Base-by-base conservation (phyloP, 2,888 invertebrate species). In the Mythimna pallens region DNA sequence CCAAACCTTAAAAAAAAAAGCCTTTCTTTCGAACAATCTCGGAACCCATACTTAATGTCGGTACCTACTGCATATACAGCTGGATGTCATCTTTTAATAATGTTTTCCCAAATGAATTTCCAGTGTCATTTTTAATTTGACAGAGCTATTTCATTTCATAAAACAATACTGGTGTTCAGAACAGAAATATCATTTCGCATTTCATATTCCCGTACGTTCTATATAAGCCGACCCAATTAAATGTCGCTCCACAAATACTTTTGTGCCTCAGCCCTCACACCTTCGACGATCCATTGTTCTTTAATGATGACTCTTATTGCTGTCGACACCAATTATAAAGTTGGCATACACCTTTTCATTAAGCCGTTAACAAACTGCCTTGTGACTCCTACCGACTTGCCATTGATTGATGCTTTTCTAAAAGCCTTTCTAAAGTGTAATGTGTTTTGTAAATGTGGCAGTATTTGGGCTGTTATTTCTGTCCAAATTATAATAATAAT, bases 251-350 rank as follows among this genome's bases (percentile, higher is more conserved):
- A 57, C 73, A 54, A 81, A 74, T 73, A 82, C 77, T 71, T 76
- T 80, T 78, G 84, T 85, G 47, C 65, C 65, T 30, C 30, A 30
- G 30, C 3, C 30, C 30, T 54, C 78, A 78, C 78, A 78, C 78
- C 76, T 79, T 40, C 78, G 55, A 63, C 65, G 69, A 72, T 34
- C 63, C 59, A 85, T 86, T 86, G 82, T 86, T 73, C 77, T 77
- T 78, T 73, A 76, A 82, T 81, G 87, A 86, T 83, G 83, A 80
- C 81, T 83, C 80, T 57, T 73, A 81, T 82, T 83, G 79, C 70
- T 69, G 76, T 65, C 85, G 86, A 86, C 86, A 85, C 90, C 93
- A 93, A 93, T 93, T 92, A 93, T 88, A 89, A 91, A 90, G 89
- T 89, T 89, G 78, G 63, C 69, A 63, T 65, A 77, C 85, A 87